A percentile compares a stretch with the other conserved stretches of the same genome.
phyloP scores from a whole-genome alignment of 2,113 vertebrate genomes.

The Amphilophus citrinellus region DNA sequence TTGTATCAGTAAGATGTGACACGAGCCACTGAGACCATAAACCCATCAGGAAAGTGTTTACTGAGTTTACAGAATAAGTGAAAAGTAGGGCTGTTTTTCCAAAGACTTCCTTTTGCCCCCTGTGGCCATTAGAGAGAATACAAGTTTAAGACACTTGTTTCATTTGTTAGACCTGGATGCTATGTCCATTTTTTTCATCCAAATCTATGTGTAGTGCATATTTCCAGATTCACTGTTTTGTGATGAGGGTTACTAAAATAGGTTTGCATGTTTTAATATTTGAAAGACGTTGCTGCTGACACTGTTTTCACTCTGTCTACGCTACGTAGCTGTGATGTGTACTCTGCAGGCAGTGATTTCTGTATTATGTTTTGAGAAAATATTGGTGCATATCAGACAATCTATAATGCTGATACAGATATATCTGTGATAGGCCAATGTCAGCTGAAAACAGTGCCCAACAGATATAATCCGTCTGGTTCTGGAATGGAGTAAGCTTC shows the following conservation, averaged over 20 bases:
- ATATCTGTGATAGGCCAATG: neutral
- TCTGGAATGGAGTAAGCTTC: neutral
- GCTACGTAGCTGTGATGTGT: neutral
- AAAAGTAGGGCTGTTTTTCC: neutral
- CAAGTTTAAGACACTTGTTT: neutral
- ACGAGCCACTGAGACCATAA: neutral
- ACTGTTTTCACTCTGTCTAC: neutral
- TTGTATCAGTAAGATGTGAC: neutral
- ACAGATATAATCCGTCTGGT: neutral
- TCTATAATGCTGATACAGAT: neutral
- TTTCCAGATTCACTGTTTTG: neutral
- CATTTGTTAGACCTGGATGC: neutral
- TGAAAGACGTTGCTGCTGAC: neutral
- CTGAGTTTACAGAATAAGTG: accelerated
- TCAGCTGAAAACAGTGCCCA: neutral
- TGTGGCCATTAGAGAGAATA: neutral
- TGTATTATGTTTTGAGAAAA: neutral
- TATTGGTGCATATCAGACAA: neutral
- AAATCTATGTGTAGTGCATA: neutral
- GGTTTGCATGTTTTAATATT: neutral
- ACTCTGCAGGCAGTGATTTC: neutral
- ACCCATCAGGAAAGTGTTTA: neutral
- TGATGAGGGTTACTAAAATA: neutral
- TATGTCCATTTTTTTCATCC: neutral
- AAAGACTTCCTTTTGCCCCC: neutral